Evolutionary conservation across 2,113 vertebrate species (phyloP), one percentile per base, ranked within the genome.

Genomic region (Coreoperca whiteheadi): DNA sequence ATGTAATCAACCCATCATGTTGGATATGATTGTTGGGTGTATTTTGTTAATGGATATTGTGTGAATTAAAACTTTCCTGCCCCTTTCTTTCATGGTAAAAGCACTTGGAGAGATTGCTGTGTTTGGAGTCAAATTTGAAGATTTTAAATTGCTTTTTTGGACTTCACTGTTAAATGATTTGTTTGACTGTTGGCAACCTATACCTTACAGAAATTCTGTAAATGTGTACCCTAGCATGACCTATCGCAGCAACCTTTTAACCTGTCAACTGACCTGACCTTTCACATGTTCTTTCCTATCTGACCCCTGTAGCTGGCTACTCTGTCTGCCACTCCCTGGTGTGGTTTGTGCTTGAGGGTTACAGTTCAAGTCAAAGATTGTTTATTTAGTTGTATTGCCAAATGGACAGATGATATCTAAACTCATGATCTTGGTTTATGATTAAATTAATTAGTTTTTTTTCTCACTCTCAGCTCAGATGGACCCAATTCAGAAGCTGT

Each of bases 401-500:
- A 30, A 37, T 50, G 37, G 32, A 61, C 51, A 48, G 64, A 72
- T 80, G 63, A 71, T 25, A 6, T 70, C 54, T 30, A 43, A 48
- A 53, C 7, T 15, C 39, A 80, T 83, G 66, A 25, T 43, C 25
- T 20, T 85, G 23, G 18, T 72, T 23, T 73, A 1, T 15, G 2
- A 64, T 4, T 20, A 39, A 34, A 4, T 34, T 34, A 34, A 4
- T 41, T 9, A 41, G 18, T 25, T 15, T 75, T 23, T 61, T 71
- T 34, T n/a, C 59, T 77, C n/a, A 81, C 68, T 81, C 54, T 69
- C 88, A 95, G 95, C 77, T 91, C 87, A 96, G 39, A 93, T 98
- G 6, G 98, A 99, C 87, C 98, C 98, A 0, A 79, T 99, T 77
- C 97, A 99, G 95, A 98, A 97, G 85, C 96, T 99, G 39, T 99